Percentiles rank a stretch among this genome's conserved stretches.
phyloP scores from a whole-genome alignment of 2,888 invertebrate genomes.

The Meteorus colon region DNA sequence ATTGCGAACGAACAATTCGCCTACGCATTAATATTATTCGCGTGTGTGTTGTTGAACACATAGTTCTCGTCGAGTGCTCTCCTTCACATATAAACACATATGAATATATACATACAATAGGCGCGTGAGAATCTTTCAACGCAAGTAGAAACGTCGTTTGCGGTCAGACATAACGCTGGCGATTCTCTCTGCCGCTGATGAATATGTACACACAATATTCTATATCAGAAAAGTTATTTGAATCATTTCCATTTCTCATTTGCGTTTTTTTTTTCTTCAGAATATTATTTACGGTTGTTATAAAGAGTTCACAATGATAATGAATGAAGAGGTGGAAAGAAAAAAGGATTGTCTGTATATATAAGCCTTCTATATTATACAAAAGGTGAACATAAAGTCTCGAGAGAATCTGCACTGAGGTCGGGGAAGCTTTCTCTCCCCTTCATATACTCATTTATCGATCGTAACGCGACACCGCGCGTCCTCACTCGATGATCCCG shows the following conservation, averaged over 20 bases:
- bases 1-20: slow-evolving; percentile 49
- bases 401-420: slow-evolving; percentile 23
- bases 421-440: slow-evolving; percentile 38
- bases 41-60: slow-evolving; percentile 32
- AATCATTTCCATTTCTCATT: neutral
- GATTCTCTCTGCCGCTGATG: neutral
- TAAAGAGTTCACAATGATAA: neutral
- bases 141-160: slow-evolving; percentile 34
- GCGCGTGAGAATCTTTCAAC: slow-evolving; percentile 14
- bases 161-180: slow-evolving; percentile 26
- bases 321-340: neutral
- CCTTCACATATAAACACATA: slow-evolving; percentile 36
- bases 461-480: slow-evolving; percentile 47
- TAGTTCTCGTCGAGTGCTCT: slow-evolving; percentile 46
- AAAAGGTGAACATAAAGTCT: slow-evolving; percentile 30
- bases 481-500: slow-evolving; percentile 49
- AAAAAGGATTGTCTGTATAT: neutral
- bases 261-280: neutral
- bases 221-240: neutral
- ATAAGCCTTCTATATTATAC: slow-evolving; percentile 8
- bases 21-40: slow-evolving; percentile 36
- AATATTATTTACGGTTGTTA: slow-evolving; percentile 3
- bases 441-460: slow-evolving; percentile 49
- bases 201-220: neutral
- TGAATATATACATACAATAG: neutral